A percentile compares a stretch with the other conserved stretches of the same genome.
phyloP scores from a whole-genome alignment of 2,113 vertebrate genomes.

The Anguilla japonica region DNA sequence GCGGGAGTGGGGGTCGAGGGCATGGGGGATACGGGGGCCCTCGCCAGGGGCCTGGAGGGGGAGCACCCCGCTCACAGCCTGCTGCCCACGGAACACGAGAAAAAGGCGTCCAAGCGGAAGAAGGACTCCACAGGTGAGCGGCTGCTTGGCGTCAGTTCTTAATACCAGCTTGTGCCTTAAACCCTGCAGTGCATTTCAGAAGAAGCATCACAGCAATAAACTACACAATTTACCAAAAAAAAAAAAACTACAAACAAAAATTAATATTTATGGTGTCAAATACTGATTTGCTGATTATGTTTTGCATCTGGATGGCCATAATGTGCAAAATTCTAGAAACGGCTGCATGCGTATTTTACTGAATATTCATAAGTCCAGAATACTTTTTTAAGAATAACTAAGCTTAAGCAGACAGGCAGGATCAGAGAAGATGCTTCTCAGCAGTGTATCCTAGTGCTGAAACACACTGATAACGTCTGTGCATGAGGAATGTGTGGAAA shows the following conservation, averaged over 20 bases:
- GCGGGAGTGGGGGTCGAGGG: slow-evolving; percentile 45
- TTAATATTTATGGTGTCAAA: neutral
- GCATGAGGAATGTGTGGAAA: neutral
- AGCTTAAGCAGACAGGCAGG: too few relatives aligned
- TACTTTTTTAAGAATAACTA: too few relatives aligned
- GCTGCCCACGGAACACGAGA: slow-evolving; percentile 71
- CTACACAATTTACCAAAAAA: neutral
- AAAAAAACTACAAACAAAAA: neutral
- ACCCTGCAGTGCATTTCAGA: neutral
- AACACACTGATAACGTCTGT: too few relatives aligned
- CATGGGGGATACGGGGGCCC: slow-evolving; percentile 55
- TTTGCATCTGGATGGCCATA: too few relatives aligned
- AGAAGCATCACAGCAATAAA: neutral
- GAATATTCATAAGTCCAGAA: too few relatives aligned
- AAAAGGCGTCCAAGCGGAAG: slow-evolving; percentile 79
- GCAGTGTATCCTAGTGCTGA: too few relatives aligned
- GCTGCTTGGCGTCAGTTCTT: neutral
- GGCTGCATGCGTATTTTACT: too few relatives aligned
- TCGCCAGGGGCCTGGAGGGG: slow-evolving; percentile 62
- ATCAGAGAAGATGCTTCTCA: too few relatives aligned
- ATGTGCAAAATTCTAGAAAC: too few relatives aligned
- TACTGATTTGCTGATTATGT: too few relatives aligned
- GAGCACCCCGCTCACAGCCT: slow-evolving; percentile 74
- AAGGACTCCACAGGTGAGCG: slow-evolving; percentile 88
- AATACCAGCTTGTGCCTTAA: neutral